Conservation (phyloP, 2,888 invertebrate genomes). For the Neoitamus cyanurus region DNA sequence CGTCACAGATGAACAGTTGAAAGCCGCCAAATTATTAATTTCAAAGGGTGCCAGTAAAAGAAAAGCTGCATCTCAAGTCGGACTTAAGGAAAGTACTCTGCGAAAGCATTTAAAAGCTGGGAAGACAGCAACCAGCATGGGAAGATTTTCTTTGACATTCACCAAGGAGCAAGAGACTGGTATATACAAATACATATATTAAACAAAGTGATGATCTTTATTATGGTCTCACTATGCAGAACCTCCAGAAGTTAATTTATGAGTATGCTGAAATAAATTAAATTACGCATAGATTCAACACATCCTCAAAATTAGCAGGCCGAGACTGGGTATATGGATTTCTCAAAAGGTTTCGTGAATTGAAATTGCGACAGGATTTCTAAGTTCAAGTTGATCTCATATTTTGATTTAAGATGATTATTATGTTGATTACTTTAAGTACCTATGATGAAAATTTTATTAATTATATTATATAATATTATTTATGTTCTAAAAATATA, state of each 20-base stretch:
- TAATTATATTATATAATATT: too few relatives aligned
- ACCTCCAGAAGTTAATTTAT: background rate
- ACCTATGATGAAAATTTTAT: too few relatives aligned
- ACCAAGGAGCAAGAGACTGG: background rate
- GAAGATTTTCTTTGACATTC: background rate
- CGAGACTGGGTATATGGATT: constrained; percentile 9
- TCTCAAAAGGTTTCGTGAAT: background rate
- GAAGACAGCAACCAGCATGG: background rate
- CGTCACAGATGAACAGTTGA: too few relatives aligned
- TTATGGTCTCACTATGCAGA: background rate
- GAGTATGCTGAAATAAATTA: background rate
- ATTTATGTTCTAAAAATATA: too few relatives aligned
- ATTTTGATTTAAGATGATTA: too few relatives aligned
- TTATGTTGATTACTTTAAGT: too few relatives aligned
- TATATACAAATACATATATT: background rate
- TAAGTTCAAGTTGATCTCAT: too few relatives aligned
- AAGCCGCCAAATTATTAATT: too few relatives aligned
- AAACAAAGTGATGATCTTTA: background rate
- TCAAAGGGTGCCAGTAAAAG: background rate
- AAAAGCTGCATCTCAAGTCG: background rate
- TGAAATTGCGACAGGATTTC: constrained; percentile 12
- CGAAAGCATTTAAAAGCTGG: background rate
- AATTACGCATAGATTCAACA: too few relatives aligned
- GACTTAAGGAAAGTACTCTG: background rate
- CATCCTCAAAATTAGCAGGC: background rate